Conservation (phyloP, 2,888 invertebrate genomes). For the Sepiola atlantica region DNA sequence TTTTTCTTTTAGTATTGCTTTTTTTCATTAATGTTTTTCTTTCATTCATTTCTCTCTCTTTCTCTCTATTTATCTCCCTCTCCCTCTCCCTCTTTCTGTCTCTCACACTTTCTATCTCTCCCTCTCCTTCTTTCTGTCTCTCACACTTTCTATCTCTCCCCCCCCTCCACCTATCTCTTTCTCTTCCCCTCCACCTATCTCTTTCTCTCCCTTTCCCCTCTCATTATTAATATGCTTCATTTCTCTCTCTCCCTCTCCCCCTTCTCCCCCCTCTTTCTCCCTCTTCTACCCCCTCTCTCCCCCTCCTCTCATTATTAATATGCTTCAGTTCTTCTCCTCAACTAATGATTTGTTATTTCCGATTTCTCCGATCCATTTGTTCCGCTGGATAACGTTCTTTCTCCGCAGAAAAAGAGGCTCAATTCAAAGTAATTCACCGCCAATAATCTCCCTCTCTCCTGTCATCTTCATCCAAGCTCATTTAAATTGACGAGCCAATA, state of each 20-base stretch:
- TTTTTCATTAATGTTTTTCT: too few species aligned
- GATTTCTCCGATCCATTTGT: neutral
- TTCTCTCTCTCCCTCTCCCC: too few species aligned
- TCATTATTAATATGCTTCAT: neutral
- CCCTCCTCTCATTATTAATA: neutral
- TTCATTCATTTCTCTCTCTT: too few species aligned
- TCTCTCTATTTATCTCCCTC: too few species aligned
- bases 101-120: neutral
- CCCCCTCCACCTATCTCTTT: neutral
- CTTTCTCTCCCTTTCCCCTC: neutral
- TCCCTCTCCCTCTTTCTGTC: too few species aligned
- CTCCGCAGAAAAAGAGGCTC: neutral
- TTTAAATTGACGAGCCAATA: neutral
- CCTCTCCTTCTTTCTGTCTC: too few species aligned
- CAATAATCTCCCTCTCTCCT: neutral
- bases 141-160: too few species aligned
- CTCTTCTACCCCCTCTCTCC: neutral
- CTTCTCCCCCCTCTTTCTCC: neutral
- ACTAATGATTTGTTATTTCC: neutral
- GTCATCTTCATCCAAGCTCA: neutral
- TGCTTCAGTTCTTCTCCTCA: too few species aligned
- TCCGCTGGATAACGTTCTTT: neutral
- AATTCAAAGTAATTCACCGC: neutral
- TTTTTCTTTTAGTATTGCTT: too few species aligned
- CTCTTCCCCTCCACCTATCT: too few species aligned